phyloP scores from a whole-genome alignment of 2,797 vertebrate species.

The Spondyliosoma cantharus region DNA sequence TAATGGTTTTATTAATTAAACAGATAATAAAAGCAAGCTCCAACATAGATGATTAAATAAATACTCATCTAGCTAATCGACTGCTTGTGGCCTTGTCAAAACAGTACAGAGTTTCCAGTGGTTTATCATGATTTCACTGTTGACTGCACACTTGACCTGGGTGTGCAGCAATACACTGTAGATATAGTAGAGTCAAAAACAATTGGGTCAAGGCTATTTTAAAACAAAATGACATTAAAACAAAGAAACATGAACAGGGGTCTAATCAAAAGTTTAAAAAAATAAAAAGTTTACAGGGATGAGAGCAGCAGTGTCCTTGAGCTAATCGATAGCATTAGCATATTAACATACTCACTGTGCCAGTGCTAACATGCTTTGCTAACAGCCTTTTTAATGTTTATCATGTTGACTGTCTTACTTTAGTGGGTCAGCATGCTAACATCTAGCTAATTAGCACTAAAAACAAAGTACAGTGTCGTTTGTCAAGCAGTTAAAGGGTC shows the following conservation, averaged over 20 bases:
- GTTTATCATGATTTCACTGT: conserved; percentile 22
- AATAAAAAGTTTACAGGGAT: neutral
- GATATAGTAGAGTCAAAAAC: neutral
- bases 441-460: neutral
- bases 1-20: conserved; percentile 53
- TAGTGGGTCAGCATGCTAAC: neutral
- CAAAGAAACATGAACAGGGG: neutral
- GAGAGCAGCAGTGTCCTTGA: neutral
- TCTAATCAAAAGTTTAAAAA: neutral
- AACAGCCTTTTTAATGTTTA: neutral
- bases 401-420: neutral
- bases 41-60: conserved; percentile 39
- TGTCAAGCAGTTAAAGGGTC: neutral
- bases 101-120: conserved; percentile 24
- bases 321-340: neutral
- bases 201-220: neutral
- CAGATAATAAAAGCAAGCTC: conserved; percentile 38
- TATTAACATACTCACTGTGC: neutral
- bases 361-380: no score
- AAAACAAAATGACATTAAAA: neutral
- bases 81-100: conserved; percentile 34
- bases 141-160: conserved; percentile 3
- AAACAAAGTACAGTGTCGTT: neutral
- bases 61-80: conserved; percentile 27
- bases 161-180: neutral